A percentile compares a stretch with the other conserved stretches of the same genome.
phyloP scores from a whole-genome alignment of 2,888 invertebrate genomes.

The Julus scandinavius region DNA sequence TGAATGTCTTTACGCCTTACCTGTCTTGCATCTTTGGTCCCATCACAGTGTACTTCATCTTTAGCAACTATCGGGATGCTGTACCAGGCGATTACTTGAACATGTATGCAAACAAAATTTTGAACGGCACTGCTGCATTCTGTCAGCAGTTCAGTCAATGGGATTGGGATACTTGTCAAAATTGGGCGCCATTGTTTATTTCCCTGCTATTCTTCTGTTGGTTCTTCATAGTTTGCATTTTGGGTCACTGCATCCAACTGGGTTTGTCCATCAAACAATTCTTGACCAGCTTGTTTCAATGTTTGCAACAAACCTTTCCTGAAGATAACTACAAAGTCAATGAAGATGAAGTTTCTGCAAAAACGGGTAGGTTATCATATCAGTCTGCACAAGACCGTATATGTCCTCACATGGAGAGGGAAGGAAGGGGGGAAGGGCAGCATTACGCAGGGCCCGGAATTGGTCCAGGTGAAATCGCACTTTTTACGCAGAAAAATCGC shows the following conservation, averaged over 20 bases:
- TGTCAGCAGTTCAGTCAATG: not conserved
- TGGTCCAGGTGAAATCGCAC: too few species aligned
- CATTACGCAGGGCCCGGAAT: too few species aligned
- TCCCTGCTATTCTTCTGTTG: not conserved
- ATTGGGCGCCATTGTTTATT: not conserved
- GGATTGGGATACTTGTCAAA: not conserved
- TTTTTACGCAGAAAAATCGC: too few species aligned
- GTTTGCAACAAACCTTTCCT: not conserved
- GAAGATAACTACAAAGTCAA: not conserved
- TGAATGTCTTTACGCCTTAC: not conserved
- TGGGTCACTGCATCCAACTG: not conserved
- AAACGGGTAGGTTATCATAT: not conserved
- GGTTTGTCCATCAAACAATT: constrained; percentile 9
- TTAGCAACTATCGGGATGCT: not conserved
- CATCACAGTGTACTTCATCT: not conserved
- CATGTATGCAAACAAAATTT: not conserved
- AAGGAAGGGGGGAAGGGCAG: too few species aligned
- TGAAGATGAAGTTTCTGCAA: not conserved
- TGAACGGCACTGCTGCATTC: not conserved
- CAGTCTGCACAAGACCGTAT: too few species aligned
- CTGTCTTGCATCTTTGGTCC: not conserved
- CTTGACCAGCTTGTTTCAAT: not conserved
- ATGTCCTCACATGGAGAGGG: too few species aligned
- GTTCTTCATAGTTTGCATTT: not conserved
- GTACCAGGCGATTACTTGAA: not conserved